Conservation (phyloP, 2,797 vertebrate genomes). For the Neosilurus mollespiculum region DNA sequence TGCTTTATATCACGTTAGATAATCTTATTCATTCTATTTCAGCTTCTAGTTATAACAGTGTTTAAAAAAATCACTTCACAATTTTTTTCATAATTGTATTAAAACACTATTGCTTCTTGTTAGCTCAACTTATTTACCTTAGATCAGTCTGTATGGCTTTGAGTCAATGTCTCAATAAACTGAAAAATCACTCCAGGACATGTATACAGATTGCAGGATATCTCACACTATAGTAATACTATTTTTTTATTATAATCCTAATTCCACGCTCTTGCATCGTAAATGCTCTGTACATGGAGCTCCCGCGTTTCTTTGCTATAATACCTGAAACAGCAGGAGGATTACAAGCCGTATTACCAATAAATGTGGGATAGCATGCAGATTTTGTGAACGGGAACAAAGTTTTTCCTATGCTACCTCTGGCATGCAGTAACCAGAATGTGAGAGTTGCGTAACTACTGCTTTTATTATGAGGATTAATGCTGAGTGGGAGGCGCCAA, state of each 20-base stretch:
- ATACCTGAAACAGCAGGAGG: background rate
- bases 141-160: background rate
- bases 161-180: background rate
- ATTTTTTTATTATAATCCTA: background rate
- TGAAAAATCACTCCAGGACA: background rate
- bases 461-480: slow-evolving; percentile 58
- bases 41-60: background rate
- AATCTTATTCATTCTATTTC: slow-evolving; percentile 41
- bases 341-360: background rate
- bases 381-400: slow-evolving; percentile 25
- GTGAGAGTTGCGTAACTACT: slow-evolving; percentile 56
- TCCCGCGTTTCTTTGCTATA: background rate
- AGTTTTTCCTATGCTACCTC: slow-evolving; percentile 2
- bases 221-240: background rate
- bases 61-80: background rate
- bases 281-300: background rate
- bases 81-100: background rate
- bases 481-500: slow-evolving; percentile 15
- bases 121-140: background rate
- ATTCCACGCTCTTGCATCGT: background rate
- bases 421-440: slow-evolving; percentile 8
- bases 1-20: slow-evolving; percentile 56
- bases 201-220: background rate
- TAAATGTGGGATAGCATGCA: background rate
- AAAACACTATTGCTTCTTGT: background rate